Evolutionary conservation across 92 coral and sea anemone genomes (phyloP).

Genomic region (Paragorgia papillata): DNA sequence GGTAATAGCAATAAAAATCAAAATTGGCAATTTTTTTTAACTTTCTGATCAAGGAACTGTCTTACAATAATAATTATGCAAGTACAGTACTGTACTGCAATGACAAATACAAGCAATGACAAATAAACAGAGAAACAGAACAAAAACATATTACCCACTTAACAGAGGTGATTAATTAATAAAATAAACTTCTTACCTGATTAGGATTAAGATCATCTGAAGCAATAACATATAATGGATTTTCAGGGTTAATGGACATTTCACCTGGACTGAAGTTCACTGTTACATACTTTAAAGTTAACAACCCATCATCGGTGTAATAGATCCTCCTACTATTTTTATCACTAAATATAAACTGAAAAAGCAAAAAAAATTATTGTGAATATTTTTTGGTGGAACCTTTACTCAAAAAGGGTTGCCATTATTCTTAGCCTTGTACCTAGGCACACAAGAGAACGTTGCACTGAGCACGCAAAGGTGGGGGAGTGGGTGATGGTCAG

Average conservation of each 20-base stretch:
- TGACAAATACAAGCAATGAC: no score
- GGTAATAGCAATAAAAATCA: no score
- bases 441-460: no score
- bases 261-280: constrained; percentile 58
- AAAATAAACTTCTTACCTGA: neutral
- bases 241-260: constrained; percentile 60
- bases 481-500: no score
- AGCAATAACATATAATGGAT: constrained; percentile 46
- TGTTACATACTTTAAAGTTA: neutral
- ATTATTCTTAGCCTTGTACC: no score
- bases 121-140: no score
- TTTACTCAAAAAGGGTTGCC: neutral
- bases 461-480: no score
- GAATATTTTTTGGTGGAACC: neutral
- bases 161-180: neutral
- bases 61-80: no score
- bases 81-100: no score
- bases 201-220: constrained; percentile 49
- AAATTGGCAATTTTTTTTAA: no score
- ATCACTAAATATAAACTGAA: constrained; percentile 77
- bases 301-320: constrained; percentile 41
- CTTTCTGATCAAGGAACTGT: no score
- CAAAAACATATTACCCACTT: no score
- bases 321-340: constrained; percentile 54
- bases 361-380: constrained; percentile 5